phyloP scores from a whole-genome alignment of 1,140 invertebrate species.

The Drosophila baimaii region DNA sequence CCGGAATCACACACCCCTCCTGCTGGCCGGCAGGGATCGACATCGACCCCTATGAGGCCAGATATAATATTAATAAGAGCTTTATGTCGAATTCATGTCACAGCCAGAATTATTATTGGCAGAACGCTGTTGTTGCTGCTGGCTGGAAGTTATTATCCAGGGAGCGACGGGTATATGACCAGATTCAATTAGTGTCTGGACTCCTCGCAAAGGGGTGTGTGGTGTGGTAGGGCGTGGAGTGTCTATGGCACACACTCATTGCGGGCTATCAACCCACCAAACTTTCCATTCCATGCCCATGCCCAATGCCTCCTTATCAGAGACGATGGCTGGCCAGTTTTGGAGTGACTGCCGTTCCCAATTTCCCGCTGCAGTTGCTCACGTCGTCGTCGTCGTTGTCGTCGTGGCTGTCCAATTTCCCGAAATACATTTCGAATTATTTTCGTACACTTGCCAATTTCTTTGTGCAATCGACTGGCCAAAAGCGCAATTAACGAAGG shows the following conservation, averaged over 20 bases:
- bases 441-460: slow-evolving; percentile 74
- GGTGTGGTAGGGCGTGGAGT: slow-evolving; percentile 15
- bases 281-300: slow-evolving; percentile 27
- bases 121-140: slow-evolving; percentile 26
- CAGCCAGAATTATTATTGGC: slow-evolving; percentile 42
- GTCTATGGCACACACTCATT: slow-evolving; percentile 13
- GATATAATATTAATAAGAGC: slow-evolving; percentile 51
- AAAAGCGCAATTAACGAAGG: slow-evolving; percentile 73
- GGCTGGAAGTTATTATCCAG: slow-evolving; percentile 12
- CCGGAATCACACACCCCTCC: slow-evolving; percentile 7
- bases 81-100: slow-evolving; percentile 55
- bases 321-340: slow-evolving; percentile 48
- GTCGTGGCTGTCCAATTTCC: slow-evolving; percentile 51
- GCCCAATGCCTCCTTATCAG: slow-evolving; percentile 26
- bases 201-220: slow-evolving; percentile 9
- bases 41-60: slow-evolving; percentile 28
- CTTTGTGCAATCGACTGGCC: slow-evolving; percentile 75
- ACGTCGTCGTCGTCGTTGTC: slow-evolving; percentile 46
- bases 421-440: slow-evolving; percentile 66
- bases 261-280: slow-evolving; percentile 27
- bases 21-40: neutral
- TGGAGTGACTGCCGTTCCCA: slow-evolving; percentile 36
- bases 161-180: slow-evolving; percentile 7
- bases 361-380: slow-evolving; percentile 61
- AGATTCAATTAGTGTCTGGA: slow-evolving; percentile 47